Conservation (phyloP, 2,113 vertebrate species). For the Cyanoramphus novaezelandiae region DNA sequence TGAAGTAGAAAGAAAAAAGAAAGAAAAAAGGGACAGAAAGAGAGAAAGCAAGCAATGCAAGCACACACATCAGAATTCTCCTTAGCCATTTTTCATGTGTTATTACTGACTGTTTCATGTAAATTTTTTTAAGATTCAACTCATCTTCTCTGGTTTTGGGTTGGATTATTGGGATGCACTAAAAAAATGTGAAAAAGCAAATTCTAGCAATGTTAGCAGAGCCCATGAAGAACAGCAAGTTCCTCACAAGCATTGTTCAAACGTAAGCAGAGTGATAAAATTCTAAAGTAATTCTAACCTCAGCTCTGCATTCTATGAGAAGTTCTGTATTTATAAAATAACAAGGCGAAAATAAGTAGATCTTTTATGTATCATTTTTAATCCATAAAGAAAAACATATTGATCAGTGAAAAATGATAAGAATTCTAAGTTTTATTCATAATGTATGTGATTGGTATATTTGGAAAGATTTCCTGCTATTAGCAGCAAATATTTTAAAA, state of each 20-base stretch:
- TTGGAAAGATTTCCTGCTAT: not conserved
- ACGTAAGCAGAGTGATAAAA: constrained; percentile 24
- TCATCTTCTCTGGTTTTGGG: not conserved
- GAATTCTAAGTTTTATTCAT: not conserved
- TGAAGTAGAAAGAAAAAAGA: not conserved
- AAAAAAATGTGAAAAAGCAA: constrained; percentile 60
- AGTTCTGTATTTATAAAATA: not conserved
- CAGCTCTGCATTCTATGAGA: not conserved
- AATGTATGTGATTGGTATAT: not conserved
- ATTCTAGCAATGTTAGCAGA: not conserved
- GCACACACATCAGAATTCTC: not conserved
- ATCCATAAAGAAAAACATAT: not conserved
- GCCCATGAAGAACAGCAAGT: not conserved
- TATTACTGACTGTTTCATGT: constrained; percentile 40
- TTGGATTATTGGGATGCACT: constrained; percentile 1
- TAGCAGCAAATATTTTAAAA: not conserved
- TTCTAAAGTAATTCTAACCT: constrained; percentile 2
- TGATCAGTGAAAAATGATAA: not conserved
- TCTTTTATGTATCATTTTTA: not conserved
- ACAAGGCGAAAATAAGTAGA: not conserved
- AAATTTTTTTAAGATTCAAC: constrained; percentile 20
- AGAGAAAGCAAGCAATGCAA: not conserved
- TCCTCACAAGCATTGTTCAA: constrained; percentile 11
- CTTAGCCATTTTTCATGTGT: constrained; percentile 44
- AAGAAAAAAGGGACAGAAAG: not conserved